Percentiles rank a stretch among this genome's conserved stretches.
phyloP scores from a whole-genome alignment of 2,113 vertebrate genomes.

The Bothrops jararaca region DNA sequence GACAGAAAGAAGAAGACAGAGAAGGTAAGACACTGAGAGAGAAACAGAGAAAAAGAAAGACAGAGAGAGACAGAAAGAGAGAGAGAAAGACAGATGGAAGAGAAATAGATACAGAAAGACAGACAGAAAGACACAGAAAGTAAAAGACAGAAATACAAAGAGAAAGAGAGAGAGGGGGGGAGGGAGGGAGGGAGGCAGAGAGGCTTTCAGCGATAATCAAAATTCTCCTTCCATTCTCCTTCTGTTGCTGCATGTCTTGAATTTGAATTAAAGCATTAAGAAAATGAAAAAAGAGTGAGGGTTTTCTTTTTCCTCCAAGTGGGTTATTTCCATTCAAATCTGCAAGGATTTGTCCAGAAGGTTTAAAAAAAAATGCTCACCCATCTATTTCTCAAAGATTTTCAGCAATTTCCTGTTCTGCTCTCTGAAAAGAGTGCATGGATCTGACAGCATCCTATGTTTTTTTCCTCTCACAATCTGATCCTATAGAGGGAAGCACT shows the following conservation, averaged over 20 bases:
- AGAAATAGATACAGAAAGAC: no score
- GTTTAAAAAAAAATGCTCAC: background rate
- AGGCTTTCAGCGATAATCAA: slow-evolving; percentile 18
- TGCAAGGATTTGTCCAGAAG: slow-evolving; percentile 22
- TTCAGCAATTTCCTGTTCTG: background rate
- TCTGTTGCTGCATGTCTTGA: slow-evolving; percentile 3
- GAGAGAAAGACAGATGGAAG: no score
- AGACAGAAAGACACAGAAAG: no score
- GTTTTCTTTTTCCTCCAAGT: background rate
- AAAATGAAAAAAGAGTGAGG: slow-evolving; percentile 6
- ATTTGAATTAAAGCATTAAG: slow-evolving; percentile 24
- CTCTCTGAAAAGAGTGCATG: background rate
- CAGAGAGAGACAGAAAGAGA: no score
- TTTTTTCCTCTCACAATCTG: background rate
- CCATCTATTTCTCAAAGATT: background rate
- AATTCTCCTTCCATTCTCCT: background rate
- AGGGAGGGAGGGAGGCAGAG: background rate
- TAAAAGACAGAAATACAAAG: no score
- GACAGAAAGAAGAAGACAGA: no score
- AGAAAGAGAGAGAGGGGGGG: no score
- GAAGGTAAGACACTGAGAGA: no score
- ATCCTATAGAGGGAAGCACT: background rate
- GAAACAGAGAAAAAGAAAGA: no score
- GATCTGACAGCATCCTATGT: background rate
- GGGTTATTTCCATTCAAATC: slow-evolving; percentile 40